phyloP scores from a whole-genome alignment of 2,888 invertebrate genomes.

The Drosophila falleni region DNA sequence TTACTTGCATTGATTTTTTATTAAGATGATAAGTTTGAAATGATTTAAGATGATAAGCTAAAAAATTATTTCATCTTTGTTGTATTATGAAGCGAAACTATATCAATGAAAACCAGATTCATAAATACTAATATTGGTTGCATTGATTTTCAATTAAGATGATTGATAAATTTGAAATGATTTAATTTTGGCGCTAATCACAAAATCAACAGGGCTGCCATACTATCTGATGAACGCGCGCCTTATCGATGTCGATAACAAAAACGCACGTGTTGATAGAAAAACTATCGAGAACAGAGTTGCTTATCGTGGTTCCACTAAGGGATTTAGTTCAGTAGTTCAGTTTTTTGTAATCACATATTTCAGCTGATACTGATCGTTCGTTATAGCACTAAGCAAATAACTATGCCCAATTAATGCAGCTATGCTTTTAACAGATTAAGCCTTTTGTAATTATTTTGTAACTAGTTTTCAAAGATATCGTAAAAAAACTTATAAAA shows the following conservation, averaged over 20 bases:
- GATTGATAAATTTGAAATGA: too few species aligned
- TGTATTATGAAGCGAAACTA: too few species aligned
- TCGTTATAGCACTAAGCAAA: too few species aligned
- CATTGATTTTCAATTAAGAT: not conserved
- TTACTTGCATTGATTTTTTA: not conserved
- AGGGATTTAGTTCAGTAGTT: too few species aligned
- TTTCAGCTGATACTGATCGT: too few species aligned
- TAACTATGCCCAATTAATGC: too few species aligned
- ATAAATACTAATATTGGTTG: not conserved
- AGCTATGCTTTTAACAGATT: too few species aligned
- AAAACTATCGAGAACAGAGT: not conserved
- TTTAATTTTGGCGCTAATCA: slow-evolving; percentile 22
- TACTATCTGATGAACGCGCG: not conserved
- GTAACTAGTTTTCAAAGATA: too few species aligned
- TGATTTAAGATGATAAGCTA: not conserved
- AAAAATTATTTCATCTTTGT: not conserved
- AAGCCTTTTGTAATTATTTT: too few species aligned
- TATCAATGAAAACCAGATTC: not conserved
- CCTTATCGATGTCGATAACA: slow-evolving; percentile 30
- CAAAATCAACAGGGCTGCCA: slow-evolving; percentile 8
- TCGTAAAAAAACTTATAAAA: too few species aligned
- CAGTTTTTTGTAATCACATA: too few species aligned
- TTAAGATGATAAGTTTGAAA: not conserved
- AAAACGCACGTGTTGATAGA: slow-evolving; percentile 21
- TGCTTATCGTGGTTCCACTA: too few species aligned